Base-by-base conservation (phyloP, 2,888 invertebrate genomes). In the Cosmia pyralina region DNA sequence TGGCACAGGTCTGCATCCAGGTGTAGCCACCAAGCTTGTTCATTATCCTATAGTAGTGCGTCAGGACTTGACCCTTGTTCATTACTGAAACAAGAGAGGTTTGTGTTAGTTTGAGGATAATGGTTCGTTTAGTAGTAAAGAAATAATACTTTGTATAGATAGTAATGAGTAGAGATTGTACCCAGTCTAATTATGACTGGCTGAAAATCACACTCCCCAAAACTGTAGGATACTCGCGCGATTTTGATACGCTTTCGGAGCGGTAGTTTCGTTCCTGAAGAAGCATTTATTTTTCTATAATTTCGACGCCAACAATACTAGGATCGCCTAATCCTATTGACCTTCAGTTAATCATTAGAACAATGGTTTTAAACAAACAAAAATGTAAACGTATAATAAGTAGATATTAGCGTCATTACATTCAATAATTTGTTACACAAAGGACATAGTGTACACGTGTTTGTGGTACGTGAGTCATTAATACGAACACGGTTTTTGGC, bases 1-100 rank as follows among this genome's bases (percentile, higher is more conserved):
- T 99, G 76, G 99, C 99, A 93, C 99, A 99, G 0, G 99, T 99
- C 95, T 99, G 99, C 89, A 99, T 96, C 99, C 99, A 99, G 69
- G 99, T 98, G 96, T 98, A 99, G 52, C 99, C 99, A 10, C 99
- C 99, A 86, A 97, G 98, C 93, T 99, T 99, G 96, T 99, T 99
- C 98, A 99, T 98, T 90, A 99, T 96, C 89, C 99, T 97, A 95
- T 98, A 99, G 96, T 99, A 99, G 94, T 99, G 98, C 22, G 99
- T 99, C 93, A 99, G 96, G 75, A 99, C 99, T 96, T 99, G 99
- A 22, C 99, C 99, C 94, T 99, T 99, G 95, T 98, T 98, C 91
- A 99, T 98, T 95, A 99, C 99, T 99, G 96, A 28, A 97, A 93
- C 89, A 92, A 94, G 85, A 57, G 69, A 69, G 72, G 41, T 41